Evolutionary conservation across 1,140 invertebrate species (phyloP).

Genomic region (Aethina tumida): DNA sequence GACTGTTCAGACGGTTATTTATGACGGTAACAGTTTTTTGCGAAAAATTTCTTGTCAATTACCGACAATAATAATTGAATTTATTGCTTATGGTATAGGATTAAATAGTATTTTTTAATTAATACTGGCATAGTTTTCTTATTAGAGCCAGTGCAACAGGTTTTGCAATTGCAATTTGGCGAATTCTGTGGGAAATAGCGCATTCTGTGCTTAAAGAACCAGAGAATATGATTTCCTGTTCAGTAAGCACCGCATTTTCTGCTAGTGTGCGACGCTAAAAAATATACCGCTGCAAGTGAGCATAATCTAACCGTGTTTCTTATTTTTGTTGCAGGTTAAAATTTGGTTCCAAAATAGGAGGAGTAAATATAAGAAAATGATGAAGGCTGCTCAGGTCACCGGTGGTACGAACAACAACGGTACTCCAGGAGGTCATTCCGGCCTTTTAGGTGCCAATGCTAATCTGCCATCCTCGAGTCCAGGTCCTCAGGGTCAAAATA

Average conservation of each 20-base stretch:
- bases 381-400: conserved; percentile 62
- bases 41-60: conserved; percentile 13
- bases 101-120: conserved; percentile 6
- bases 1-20: not conserved
- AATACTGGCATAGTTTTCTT: conserved; percentile 11
- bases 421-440: conserved; percentile 31
- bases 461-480: conserved; percentile 35
- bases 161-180: conserved; percentile 1
- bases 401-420: conserved; percentile 38
- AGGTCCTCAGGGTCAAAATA: conserved; percentile 34
- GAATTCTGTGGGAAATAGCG: not conserved
- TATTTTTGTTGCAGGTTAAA: conserved; percentile 69
- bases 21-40: not conserved
- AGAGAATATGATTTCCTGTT: not conserved
- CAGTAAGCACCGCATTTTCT: not conserved
- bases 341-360: conserved; percentile 90
- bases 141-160: conserved; percentile 7
- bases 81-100: conserved; percentile 12
- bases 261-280: not conserved
- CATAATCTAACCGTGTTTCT: not conserved
- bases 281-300: not conserved
- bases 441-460: conserved; percentile 28
- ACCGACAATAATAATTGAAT: conserved; percentile 13
- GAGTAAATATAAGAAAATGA: conserved; percentile 87
- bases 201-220: not conserved